Evolutionary conservation across 2,888 invertebrate genomes (phyloP).

Genomic region (Chorisops tibialis): DNA sequence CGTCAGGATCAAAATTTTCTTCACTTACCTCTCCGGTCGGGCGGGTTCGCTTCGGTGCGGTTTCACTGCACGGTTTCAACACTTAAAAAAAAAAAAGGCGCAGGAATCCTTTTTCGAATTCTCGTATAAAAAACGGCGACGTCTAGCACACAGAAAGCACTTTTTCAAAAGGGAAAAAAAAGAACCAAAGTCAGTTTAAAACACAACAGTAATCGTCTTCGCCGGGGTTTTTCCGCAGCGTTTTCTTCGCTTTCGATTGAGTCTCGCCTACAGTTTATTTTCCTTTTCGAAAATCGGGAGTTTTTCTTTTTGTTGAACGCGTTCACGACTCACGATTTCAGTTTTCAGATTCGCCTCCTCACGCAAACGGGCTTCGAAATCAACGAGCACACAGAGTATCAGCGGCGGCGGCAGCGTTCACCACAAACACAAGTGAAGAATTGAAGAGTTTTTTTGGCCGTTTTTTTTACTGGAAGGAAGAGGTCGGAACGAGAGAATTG

Average conservation of each 20-base stretch:
- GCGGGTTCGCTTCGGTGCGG: too few relatives aligned
- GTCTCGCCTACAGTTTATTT: constrained; percentile 1
- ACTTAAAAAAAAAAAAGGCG: too few relatives aligned
- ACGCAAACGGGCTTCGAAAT: background rate
- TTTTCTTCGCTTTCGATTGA: background rate
- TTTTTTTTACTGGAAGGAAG: background rate
- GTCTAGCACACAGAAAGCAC: constrained; percentile 6
- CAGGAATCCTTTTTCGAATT: too few relatives aligned
- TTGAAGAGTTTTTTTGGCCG: background rate
- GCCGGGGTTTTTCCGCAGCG: background rate
- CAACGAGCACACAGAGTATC: background rate
- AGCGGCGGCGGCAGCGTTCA: background rate
- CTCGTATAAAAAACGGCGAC: background rate
- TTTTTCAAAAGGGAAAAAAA: too few relatives aligned
- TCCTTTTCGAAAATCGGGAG: constrained; percentile 3
- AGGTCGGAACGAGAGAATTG: background rate
- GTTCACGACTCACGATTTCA: background rate
- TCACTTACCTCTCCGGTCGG: too few relatives aligned
- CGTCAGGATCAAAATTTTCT: too few relatives aligned
- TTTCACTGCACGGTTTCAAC: too few relatives aligned
- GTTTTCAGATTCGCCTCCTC: background rate
- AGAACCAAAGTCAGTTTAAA: too few relatives aligned
- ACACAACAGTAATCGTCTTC: too few relatives aligned
- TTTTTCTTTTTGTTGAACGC: constrained; percentile 3
- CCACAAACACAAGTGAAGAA: background rate